Percentiles rank a stretch among this genome's conserved stretches.
Conservation (phyloP, 2,113 vertebrate genomes). For the Erpornis zantholeuca region DNA sequence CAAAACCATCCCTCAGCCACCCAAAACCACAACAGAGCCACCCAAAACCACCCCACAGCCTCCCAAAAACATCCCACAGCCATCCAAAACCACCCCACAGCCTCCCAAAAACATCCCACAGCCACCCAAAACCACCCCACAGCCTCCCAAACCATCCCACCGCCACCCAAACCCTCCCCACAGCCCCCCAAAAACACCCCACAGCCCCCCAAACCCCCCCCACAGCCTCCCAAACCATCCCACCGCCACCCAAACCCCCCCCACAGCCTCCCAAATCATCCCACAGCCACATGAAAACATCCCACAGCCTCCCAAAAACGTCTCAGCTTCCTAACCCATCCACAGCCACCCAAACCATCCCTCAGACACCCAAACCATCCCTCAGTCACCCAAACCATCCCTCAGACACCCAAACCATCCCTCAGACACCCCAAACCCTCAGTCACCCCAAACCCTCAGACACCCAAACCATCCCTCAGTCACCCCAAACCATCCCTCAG, state of each 20-base stretch:
- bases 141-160: too few species aligned
- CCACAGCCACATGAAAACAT: too few species aligned
- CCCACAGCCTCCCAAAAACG: neutral
- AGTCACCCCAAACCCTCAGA: too few species aligned
- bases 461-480: too few species aligned
- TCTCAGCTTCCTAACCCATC: neutral
- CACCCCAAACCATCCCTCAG: neutral
- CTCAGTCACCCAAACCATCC: accelerated
- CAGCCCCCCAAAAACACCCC: neutral
- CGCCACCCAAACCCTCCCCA: neutral
- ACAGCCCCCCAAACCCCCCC: neutral
- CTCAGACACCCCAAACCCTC: too few species aligned
- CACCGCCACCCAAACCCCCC: neutral
- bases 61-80: neutral
- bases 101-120: neutral
- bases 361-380: neutral
- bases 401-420: neutral
- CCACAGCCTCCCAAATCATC: neutral
- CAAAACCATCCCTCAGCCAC: neutral
- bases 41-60: neutral
- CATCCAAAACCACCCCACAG: neutral
- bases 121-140: neutral
- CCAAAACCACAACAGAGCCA: neutral
- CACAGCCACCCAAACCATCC: neutral
- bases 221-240: neutral